Base-by-base conservation (phyloP, 2,797 vertebrate species). In the Trematomus bernacchii region DNA sequence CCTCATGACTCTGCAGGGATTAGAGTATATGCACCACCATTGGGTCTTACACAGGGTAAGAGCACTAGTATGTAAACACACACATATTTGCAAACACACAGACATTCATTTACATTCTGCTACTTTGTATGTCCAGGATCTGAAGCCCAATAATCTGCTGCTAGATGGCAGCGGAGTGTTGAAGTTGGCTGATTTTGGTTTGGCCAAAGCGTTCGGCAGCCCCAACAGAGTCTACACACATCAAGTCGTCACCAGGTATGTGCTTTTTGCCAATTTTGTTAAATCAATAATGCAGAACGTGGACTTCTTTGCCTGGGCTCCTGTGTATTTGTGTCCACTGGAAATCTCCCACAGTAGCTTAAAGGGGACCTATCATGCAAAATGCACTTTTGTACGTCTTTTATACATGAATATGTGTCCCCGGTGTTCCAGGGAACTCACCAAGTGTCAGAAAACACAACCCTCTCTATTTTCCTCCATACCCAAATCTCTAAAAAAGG, bases 41-140 rank as follows among this genome's bases (percentile, higher is more conserved):
- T 99, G 97, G 98, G 96, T 99, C 80, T 85, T 99, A 1, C 98
- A 99, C 85, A 97, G 98, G 94, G 98, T 99, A 94, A 96, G 94
- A 13, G 14, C 53, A 18, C 12, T 43, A 11, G 4, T 2, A 43
- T 12, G 30, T 19, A 18, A 23, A 18, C 27, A 51, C 10, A 50
- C 3, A 12, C 19, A 52, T 12, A 30, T 4, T 21, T 71, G 4
- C 7, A 30, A n/a, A 54, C 18, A 66, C 16, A 50, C 13, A n/a
- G 21, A 51, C 21, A 11, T 2, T 69, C 27, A 68, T 62, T 4
- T 12, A 23, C 15, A 14, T 46, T 67, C 77, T 83, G 3, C 16
- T 67, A 2, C 13, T 66, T 48, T 82, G 9, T 54, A 18, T 75
- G 0, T 84, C 3, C 64, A 99, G 98, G 98, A 99, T 94, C 94